Evolutionary conservation across 2,888 invertebrate species (phyloP), one percentile per base, ranked within the genome.

Genomic region (Camponotus fellah): DNA sequence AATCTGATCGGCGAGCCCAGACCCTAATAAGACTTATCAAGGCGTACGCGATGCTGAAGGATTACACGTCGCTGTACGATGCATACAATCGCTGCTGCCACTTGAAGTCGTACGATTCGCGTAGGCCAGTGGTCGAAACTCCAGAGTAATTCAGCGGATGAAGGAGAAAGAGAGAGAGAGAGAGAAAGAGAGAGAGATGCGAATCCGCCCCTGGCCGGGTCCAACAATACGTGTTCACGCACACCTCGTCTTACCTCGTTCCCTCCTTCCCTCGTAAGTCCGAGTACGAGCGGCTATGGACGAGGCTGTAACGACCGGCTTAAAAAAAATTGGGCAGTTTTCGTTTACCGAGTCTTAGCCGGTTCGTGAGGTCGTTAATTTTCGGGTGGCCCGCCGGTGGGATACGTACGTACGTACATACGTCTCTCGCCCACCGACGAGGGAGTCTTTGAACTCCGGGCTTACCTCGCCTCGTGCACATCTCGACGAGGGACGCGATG

Each of bases 361-460:
- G 89, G 88, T 92, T 89, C 88, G 89, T 90, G 88, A 90, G 87
- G 88, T 92, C 92, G 92, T 92, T 92, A 92, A 92, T 92, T 92
- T 90, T 92, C 92, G 91, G 89, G 86, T 84, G 87, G 88, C 86
- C n/a, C 89, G 86, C 86, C 85, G 88, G 84, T 86, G 84, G 89
- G 87, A 86, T 89, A 72, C 72, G 72, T 53, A 17, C 14, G 46
- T 17, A 49, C 53, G 53, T 53, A n/a, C 43, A 14, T 46, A 89
- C 85, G 87, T 86, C 85, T 89, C 83, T 89, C 88, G 88, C 87
- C 85, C 87, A 86, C 89, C 84, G 84, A 87, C 85, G 82, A 86
- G 53, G 53, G 83, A 87, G 83, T 85, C 88, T 90, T 84, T 82
- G 83, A 83, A 87, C 89, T 85, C 90, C 75, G 79, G 82, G 83